Percentiles rank a stretch among this genome's conserved stretches.
Conservation (phyloP, 2,113 vertebrate species). For the Passerina amoena region DNA sequence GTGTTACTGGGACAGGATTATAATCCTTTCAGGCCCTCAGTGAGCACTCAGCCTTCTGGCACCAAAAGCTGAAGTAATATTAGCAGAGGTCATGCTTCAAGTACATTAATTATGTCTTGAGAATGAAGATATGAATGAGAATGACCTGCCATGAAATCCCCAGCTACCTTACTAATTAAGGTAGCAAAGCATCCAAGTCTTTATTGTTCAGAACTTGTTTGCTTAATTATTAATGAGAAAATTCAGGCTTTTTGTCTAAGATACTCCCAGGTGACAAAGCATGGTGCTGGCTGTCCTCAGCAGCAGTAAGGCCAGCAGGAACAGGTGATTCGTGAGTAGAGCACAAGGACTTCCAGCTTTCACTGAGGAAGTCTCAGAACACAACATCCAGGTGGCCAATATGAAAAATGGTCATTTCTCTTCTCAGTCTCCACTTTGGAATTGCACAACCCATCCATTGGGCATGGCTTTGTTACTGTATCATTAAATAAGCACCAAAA, state of each 20-base stretch:
- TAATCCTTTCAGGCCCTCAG: background rate
- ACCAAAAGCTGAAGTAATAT: background rate
- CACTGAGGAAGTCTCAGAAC: background rate
- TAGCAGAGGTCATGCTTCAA: background rate
- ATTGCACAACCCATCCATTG: background rate
- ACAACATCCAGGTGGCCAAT: background rate
- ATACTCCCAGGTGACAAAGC: background rate
- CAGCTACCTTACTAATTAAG: background rate
- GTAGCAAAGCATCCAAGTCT: background rate
- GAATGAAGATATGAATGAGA: background rate
- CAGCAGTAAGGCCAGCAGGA: background rate
- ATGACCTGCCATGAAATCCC: background rate
- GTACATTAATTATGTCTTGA: background rate
- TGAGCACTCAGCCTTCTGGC: background rate
- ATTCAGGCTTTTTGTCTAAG: background rate
- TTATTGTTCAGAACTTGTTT: background rate
- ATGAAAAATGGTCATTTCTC: background rate
- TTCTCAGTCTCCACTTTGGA: background rate
- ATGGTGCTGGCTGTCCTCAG: background rate
- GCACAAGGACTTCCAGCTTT: background rate
- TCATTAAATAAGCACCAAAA: background rate
- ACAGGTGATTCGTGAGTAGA: background rate
- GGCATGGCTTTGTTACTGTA: background rate
- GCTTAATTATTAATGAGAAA: background rate
- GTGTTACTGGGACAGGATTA: background rate